Base-by-base conservation (phyloP, 2,888 invertebrate genomes). In the Eupeodes luniger region DNA sequence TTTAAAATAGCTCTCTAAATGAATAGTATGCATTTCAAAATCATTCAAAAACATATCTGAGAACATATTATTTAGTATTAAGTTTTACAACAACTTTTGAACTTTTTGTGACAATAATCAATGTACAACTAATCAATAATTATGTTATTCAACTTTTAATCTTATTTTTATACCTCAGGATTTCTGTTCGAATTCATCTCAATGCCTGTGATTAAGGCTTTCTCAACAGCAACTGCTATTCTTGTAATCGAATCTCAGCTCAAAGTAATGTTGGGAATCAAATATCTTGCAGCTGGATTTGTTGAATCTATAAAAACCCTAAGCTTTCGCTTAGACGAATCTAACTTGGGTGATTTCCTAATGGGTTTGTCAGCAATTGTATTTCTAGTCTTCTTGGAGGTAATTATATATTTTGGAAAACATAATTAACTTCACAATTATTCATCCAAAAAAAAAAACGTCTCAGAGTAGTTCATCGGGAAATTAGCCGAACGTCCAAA, bases 121-220 rank as follows among this genome's bases (percentile, higher is more conserved):
- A 27, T 27, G 2, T 27, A 3, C 3, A 27, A 27, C 3, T 3
- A 27, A 27, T 27, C 27, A 27, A 3, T 27, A 27, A 27, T 27
- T 27, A 27, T 27, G 2, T 27, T 27, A 27, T 3, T 27, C 27
- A 27, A 27, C 1, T 27, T 27, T 27, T 2, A 3, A 27, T 27
- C 27, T 27, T 27, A 27, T 27, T 27, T 89, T 82, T 16, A 19
- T 19, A 19, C 19, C 19, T 19, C 91, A 97, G 98, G 97, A 78
- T 97, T 97, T 92, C 94, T 98, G 82, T 96, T 98, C 87, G 97
- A 97, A 90, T 96, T 98, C 92, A 98, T 98, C 85, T 97, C 98
- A 4, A 95, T 96, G 89, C 96, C 97, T 3, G 97, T 98, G 74
- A 97, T 97, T 57, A 96, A 96, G 89, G 97, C 97, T n/a, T 98